phyloP scores from a whole-genome alignment of 1,140 invertebrate species.

The Diachasma alloeum region DNA sequence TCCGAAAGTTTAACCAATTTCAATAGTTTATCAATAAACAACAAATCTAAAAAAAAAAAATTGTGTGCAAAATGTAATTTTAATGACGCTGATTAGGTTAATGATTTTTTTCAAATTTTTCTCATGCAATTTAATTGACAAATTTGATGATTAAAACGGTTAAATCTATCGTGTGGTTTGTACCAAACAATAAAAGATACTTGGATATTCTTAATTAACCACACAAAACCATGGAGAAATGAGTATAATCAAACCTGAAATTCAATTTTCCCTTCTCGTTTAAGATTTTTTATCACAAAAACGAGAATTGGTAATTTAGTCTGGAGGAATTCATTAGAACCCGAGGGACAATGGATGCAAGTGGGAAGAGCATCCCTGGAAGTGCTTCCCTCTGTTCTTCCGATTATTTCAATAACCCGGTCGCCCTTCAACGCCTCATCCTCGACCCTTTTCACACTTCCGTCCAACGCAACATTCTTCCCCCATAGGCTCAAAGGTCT shows the following conservation, averaged over 20 bases:
- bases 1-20: too few species aligned
- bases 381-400: slow-evolving; percentile 23
- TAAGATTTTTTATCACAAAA: slow-evolving; percentile 36
- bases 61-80: too few species aligned
- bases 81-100: too few species aligned
- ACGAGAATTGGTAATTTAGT: slow-evolving; percentile 37
- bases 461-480: slow-evolving; percentile 38
- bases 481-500: slow-evolving; percentile 41
- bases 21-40: too few species aligned
- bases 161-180: too few species aligned
- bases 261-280: slow-evolving; percentile 32
- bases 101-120: too few species aligned
- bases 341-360: slow-evolving; percentile 35
- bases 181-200: too few species aligned
- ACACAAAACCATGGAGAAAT: background rate
- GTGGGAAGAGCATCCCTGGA: slow-evolving; percentile 31
- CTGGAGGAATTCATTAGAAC: slow-evolving; percentile 27
- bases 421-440: slow-evolving; percentile 38
- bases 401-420: slow-evolving; percentile 40
- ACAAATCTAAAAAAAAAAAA: too few species aligned
- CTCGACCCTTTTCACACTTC: slow-evolving; percentile 34
- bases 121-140: too few species aligned
- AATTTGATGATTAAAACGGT: too few species aligned
- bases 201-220: too few species aligned
- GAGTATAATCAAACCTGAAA: slow-evolving; percentile 36